Base-by-base conservation (phyloP, 2,113 vertebrate species). In the Oryzias melastigma region DNA sequence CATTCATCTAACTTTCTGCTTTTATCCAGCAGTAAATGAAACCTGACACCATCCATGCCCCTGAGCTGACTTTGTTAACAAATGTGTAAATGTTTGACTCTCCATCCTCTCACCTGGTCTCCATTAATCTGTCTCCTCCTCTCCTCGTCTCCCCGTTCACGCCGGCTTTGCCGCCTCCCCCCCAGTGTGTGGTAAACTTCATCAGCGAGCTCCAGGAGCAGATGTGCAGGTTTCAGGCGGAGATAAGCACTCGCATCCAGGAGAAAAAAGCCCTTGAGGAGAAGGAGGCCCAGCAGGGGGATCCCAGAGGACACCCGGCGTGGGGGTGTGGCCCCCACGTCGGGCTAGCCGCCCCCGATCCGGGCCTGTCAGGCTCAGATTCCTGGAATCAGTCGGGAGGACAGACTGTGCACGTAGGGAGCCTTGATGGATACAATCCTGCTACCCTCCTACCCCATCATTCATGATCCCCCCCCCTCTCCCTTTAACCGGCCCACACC, bases 191-290 rank as follows among this genome's bases (percentile, higher is more conserved):
- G 92, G 95, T 99, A 89, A 98, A 98, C 89, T 90, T 98, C 91
- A 99, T 99, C 92, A 98, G 94, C 92, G 96, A 98, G 84, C 95
- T 98, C 27, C 96, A 98, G 91, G 95, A 97, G 83, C 94, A 98
- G 92, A 98, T 98, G 96, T 96, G 95, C 93, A 95, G 87, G 92
- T 94, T 98, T 82, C 96, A 98, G 89, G 91, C 95, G 92, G 95
- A 97, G 92, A 97, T 98, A 94, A 95, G 93, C 88, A 93, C 86
- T 84, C 94, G 94, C 73, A 98, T 98, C 87, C 94, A 95, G 90
- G 94, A 95, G 90, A 96, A 95, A 86, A 92, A 91, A 52, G 90
- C 90, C 58, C 92, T 93, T 85, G 90, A 91, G 93, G 92, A 85
- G 73, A 71, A 18, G 67, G 82, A 86, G 69, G 82, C 86, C 80